Evolutionary conservation across 1,140 invertebrate genomes (phyloP).

Genomic region (Drosophila chauvacae): DNA sequence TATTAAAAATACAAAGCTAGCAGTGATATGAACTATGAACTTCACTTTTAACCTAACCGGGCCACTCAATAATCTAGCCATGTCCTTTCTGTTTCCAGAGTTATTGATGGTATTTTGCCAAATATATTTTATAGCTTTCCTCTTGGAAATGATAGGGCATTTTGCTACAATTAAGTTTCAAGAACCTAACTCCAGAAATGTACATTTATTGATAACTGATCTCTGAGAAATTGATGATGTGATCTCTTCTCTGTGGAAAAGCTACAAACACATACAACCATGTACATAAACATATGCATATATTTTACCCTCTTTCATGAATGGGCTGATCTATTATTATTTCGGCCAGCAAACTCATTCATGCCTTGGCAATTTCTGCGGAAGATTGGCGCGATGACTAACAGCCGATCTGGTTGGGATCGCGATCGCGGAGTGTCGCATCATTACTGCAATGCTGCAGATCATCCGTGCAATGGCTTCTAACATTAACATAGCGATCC

Average conservation of each 20-base stretch:
- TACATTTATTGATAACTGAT: not conserved
- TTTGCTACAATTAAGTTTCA: too few species aligned
- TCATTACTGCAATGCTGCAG: conserved; percentile 18
- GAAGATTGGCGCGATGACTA: conserved; percentile 25
- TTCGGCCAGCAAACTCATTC: conserved; percentile 20
- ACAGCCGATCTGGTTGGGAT: conserved; percentile 1
- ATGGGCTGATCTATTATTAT: conserved; percentile 5
- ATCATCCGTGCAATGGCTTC: conserved; percentile 8
- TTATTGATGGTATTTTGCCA: not conserved
- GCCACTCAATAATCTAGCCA: not conserved
- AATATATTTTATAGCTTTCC: not conserved
- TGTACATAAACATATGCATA: not conserved
- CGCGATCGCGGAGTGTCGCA: conserved; percentile 9
- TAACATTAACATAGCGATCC: conserved; percentile 9
- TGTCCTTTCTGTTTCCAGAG: not conserved
- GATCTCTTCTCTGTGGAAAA: not conserved
- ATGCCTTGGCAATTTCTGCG: conserved; percentile 9
- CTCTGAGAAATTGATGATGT: not conserved
- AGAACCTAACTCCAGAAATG: too few species aligned
- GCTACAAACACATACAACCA: not conserved
- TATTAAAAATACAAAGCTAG: too few species aligned
- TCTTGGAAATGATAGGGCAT: not conserved
- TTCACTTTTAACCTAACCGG: not conserved
- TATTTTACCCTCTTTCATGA: conserved; percentile 4
- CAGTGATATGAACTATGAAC: too few species aligned